A percentile compares a stretch with the other conserved stretches of the same genome.
Evolutionary conservation across 2,888 invertebrate species (phyloP).

Genomic region (Conomelus anceps): DNA sequence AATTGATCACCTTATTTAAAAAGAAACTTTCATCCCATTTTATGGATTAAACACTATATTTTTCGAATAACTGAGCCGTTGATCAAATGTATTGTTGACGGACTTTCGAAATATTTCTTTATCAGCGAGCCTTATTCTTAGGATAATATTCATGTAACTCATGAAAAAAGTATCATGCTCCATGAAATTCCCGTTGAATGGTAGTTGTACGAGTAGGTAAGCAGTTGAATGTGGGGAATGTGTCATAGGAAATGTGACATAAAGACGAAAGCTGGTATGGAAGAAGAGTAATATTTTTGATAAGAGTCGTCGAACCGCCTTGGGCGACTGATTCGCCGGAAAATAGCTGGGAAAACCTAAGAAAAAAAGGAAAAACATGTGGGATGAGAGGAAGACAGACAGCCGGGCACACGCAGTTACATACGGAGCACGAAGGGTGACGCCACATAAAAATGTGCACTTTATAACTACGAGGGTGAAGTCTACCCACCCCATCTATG

Average conservation of each 20-base stretch:
- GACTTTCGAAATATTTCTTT: too few relatives aligned
- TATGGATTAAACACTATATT: too few relatives aligned
- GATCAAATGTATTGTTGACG: too few relatives aligned
- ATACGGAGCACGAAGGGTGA: not conserved
- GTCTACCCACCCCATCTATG: not conserved
- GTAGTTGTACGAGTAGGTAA: not conserved
- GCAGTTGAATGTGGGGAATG: not conserved
- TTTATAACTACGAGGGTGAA: not conserved
- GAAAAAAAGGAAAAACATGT: not conserved
- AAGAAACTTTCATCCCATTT: too few relatives aligned
- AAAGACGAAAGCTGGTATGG: not conserved
- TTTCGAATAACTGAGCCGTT: too few relatives aligned
- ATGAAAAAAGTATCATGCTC: too few relatives aligned
- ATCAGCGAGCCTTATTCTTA: too few relatives aligned
- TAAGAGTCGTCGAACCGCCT: not conserved
- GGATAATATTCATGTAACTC: too few relatives aligned
- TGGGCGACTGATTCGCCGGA: not conserved
- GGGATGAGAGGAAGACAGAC: not conserved
- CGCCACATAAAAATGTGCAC: slow-evolving; percentile 11
- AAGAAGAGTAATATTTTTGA: not conserved
- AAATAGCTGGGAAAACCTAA: not conserved
- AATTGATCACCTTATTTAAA: too few relatives aligned
- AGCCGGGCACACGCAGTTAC: slow-evolving; percentile 7
- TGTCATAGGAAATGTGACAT: not conserved
- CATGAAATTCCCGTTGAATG: not conserved